A percentile compares a stretch with the other conserved stretches of the same genome.
Evolutionary conservation across 1,140 invertebrate species (phyloP).

Genomic region (Nilaparvata lugens): DNA sequence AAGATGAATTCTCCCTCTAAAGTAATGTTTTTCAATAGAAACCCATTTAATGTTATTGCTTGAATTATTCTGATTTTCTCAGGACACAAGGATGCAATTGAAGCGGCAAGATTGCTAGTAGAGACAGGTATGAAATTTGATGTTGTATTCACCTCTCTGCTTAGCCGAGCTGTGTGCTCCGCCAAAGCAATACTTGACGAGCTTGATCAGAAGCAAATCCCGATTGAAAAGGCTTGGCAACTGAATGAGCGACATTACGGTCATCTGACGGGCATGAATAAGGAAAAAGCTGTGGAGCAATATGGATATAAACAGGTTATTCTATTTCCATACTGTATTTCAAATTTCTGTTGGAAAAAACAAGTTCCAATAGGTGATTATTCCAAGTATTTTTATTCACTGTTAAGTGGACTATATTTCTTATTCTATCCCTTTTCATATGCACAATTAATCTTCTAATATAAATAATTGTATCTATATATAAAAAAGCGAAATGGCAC

Average conservation of each 20-base stretch:
- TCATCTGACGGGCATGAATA: constrained; percentile 57
- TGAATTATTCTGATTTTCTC: neutral
- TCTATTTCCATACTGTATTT: neutral
- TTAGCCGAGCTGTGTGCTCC: constrained; percentile 54
- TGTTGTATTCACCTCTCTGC: constrained; percentile 53
- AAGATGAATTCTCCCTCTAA: no score
- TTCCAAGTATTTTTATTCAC: neutral
- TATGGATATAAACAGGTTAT: constrained; percentile 57
- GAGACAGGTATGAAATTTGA: constrained; percentile 34
- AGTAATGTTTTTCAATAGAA: no score
- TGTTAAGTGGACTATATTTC: no score
- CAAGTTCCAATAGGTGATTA: neutral
- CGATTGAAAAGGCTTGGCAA: constrained; percentile 50
- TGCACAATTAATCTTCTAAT: no score
- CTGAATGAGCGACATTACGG: constrained; percentile 68
- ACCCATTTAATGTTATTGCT: neutral
- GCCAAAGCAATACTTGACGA: constrained; percentile 49
- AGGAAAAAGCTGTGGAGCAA: constrained; percentile 55
- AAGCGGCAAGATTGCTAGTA: constrained; percentile 14
- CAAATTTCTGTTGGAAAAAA: neutral
- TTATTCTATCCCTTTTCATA: no score
- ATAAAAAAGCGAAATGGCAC: no score
- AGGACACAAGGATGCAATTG: constrained; percentile 7
- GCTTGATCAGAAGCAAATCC: constrained; percentile 45
- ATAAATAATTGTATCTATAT: no score